These are phyloP conservation scores for Platyscapa corneri DNA, from an alignment of 1,140 invertebrate species.

Conservation along the genomic window DNA sequence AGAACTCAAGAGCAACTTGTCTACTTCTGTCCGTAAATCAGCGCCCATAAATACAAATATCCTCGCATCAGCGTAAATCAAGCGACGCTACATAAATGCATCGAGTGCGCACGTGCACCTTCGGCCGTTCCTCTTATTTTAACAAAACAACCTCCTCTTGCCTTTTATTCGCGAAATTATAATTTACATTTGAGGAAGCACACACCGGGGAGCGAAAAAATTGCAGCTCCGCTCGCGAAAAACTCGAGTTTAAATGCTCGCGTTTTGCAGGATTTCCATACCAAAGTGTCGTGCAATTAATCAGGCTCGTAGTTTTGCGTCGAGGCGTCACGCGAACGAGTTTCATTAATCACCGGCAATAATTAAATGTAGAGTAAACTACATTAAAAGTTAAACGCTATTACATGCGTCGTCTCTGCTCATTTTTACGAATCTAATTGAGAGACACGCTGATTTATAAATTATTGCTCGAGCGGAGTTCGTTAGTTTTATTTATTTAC, in stretches of 20 bases:
- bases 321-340: background rate
- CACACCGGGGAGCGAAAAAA: too few relatives aligned
- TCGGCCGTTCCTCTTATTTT: background rate
- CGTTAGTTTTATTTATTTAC: too few relatives aligned
- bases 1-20: constrained; percentile 46
- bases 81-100: background rate
- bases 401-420: background rate
- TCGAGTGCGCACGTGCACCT: background rate
- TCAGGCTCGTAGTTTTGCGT: background rate
- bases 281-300: background rate
- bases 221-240: background rate
- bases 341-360: constrained; percentile 25
- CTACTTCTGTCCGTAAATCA: background rate
- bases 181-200: too few relatives aligned
- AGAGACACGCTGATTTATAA: constrained; percentile 11
- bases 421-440: background rate
- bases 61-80: constrained; percentile 44
- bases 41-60: constrained; percentile 51
- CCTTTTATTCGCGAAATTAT: background rate
- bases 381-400: too few relatives aligned
- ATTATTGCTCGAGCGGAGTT: too few relatives aligned
- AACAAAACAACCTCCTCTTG: too few relatives aligned
- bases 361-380: constrained; percentile 13
- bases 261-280: background rate
- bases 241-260: background rate